Evolutionary conservation across 2,888 invertebrate species (phyloP).

Genomic region (Nephrotoma appendiculata): DNA sequence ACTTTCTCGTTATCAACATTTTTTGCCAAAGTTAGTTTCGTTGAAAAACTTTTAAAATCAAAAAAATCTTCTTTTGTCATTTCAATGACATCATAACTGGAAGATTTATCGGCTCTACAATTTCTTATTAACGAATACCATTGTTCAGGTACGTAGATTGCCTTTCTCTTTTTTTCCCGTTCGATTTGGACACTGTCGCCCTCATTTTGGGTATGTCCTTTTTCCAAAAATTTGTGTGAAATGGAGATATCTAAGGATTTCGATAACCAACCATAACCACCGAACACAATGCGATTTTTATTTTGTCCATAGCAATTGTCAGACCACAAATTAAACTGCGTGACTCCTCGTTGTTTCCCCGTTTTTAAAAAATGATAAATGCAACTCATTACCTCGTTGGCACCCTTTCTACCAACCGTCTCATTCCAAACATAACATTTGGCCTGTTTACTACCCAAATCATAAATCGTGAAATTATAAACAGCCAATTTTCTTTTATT

Average conservation of each 20-base stretch:
- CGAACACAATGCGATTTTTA: constrained; percentile 17
- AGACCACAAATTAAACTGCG: constrained; percentile 18
- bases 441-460: neutral
- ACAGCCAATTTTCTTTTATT: neutral
- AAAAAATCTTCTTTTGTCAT: neutral
- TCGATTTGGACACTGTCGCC: constrained; percentile 15
- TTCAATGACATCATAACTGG: neutral
- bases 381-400: neutral
- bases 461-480: neutral
- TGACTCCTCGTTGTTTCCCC: constrained; percentile 10
- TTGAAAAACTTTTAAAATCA: neutral
- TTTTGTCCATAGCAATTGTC: constrained; percentile 19
- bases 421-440: neutral
- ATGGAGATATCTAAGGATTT: constrained; percentile 15
- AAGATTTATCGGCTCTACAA: neutral
- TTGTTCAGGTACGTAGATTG: constrained; percentile 11
- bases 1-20: neutral
- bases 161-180: constrained; percentile 9
- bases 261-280: constrained; percentile 14
- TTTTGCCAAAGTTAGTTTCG: neutral
- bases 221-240: constrained; percentile 16
- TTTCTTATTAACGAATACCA: no score
- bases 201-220: neutral
- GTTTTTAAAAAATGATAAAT: neutral
- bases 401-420: neutral